A percentile compares a stretch with the other conserved stretches of the same genome.
phyloP scores from a whole-genome alignment of 2,888 invertebrate genomes.

The Odontocolon sp. region DNA sequence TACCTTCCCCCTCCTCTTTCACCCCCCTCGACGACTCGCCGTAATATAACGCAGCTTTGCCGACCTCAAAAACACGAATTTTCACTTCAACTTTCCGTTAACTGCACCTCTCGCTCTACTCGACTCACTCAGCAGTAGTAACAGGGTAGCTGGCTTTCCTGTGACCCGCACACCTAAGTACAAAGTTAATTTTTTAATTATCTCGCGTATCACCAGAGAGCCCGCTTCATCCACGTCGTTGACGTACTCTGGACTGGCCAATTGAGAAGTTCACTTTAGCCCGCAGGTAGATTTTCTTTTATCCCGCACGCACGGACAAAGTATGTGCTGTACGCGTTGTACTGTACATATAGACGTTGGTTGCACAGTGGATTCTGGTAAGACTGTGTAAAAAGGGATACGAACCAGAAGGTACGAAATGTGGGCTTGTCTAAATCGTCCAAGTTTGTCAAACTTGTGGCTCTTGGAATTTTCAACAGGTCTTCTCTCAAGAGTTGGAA shows the following conservation, averaged over 20 bases:
- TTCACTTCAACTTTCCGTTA: conserved; percentile 80
- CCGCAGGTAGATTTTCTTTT: conserved; percentile 11
- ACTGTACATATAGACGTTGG: too few species aligned
- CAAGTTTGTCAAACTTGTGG: conserved; percentile 10
- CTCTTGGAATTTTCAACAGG: neutral
- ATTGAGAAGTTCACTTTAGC: conserved; percentile 46
- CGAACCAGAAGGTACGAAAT: neutral
- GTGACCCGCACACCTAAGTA: conserved; percentile 71
- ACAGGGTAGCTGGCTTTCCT: conserved; percentile 51
- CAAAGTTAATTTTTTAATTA: conserved; percentile 80
- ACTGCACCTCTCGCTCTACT: conserved; percentile 68
- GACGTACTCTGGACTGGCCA: conserved; percentile 39
- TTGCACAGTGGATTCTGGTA: neutral
- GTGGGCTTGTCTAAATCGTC: conserved; percentile 12
- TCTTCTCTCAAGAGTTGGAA: neutral
- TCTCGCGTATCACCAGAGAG: conserved; percentile 59
- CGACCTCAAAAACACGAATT: conserved; percentile 80
- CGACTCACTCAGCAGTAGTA: conserved; percentile 16
- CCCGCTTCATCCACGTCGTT: conserved; percentile 24
- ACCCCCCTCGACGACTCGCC: conserved; percentile 39
- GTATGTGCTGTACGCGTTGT: neutral
- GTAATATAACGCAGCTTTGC: conserved; percentile 57
- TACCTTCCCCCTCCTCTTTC: conserved; percentile 18
- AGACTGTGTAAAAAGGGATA: neutral
- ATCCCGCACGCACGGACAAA: neutral